Evolutionary conservation across 2,888 invertebrate species (phyloP), one percentile per base, ranked within the genome.

Genomic region (Agrotis segetum): DNA sequence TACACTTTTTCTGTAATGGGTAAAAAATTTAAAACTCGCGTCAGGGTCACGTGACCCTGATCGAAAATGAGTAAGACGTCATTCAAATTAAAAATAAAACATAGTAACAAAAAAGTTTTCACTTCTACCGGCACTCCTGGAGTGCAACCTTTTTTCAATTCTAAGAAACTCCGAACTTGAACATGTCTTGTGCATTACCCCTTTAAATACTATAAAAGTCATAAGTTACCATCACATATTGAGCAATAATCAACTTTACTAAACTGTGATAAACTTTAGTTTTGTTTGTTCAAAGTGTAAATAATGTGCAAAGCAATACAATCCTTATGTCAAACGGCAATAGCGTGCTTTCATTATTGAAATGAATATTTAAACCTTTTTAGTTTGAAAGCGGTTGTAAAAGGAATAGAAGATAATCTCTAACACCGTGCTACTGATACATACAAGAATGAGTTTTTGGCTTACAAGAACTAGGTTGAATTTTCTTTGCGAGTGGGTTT

Each of bases 101-200:
- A n/a, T n/a, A n/a, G n/a, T n/a, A n/a, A n/a, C n/a, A n/a, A n/a
- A n/a, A n/a, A n/a, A n/a, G n/a, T n/a, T n/a, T n/a, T n/a, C n/a
- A n/a, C n/a, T n/a, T n/a, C n/a, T n/a, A n/a, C n/a, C n/a, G n/a
- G n/a, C n/a, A n/a, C n/a, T n/a, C n/a, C n/a, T n/a, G n/a, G n/a
- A n/a, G n/a, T n/a, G n/a, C n/a, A n/a, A n/a, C n/a, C n/a, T n/a
- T n/a, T n/a, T 89, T 90, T 88, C 88, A 87, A 88, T 94, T 94
- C 95, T 88, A 73, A 92, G 94, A 94, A 94, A 82, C 87, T 84
- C 87, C 83, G 85, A 91, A 91, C 90, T 88, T 69, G 83, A 91
- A 94, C 92, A 91, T 89, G 91, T 89, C 92, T 92, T 93, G 88
- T 93, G 91, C 93, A 92, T 92, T 92, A 91, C 87, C 85, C 77